These are phyloP conservation scores for Cyclophora punctaria DNA, from an alignment of 2,888 invertebrate species.

Conservation along the genomic window DNA sequence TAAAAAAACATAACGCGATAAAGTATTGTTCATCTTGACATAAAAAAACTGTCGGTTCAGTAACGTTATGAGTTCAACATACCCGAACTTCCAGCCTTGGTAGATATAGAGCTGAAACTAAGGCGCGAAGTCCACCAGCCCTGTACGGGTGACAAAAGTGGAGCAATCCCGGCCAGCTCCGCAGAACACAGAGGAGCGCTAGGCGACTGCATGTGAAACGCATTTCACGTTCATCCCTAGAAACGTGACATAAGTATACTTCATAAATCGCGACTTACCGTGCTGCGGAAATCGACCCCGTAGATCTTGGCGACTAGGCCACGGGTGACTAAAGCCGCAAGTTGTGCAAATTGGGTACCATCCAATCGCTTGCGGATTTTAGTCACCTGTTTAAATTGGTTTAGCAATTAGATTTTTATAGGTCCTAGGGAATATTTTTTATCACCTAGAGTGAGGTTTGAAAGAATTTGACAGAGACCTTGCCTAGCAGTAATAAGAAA, in stretches of 20 bases:
- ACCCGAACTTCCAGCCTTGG: conserved; percentile 93
- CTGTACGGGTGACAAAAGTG: conserved; percentile 89
- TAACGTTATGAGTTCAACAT: conserved; percentile 43
- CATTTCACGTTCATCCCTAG: conserved; percentile 84
- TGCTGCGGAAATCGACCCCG: no score
- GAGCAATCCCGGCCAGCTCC: conserved; percentile 94
- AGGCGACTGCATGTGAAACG: conserved; percentile 89
- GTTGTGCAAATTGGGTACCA: no score
- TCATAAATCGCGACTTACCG: no score
- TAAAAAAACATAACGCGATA: conserved; percentile 15
- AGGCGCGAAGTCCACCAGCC: conserved; percentile 83
- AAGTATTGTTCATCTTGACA: neutral
- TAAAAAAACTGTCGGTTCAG: no score
- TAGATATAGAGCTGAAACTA: conserved; percentile 86
- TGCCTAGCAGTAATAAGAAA: neutral
- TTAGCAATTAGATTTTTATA: no score
- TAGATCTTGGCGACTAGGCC: no score
- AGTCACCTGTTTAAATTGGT: no score
- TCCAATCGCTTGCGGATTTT: no score
- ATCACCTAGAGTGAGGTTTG: no score
- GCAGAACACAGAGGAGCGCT: conserved; percentile 86
- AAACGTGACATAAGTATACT: neutral
- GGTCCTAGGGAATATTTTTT: no score
- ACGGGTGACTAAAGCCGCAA: no score
- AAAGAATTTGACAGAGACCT: no score